These are phyloP conservation scores for Eulacestoma nigropectus DNA, from an alignment of 2,113 vertebrate species.

Conservation along the genomic window DNA sequence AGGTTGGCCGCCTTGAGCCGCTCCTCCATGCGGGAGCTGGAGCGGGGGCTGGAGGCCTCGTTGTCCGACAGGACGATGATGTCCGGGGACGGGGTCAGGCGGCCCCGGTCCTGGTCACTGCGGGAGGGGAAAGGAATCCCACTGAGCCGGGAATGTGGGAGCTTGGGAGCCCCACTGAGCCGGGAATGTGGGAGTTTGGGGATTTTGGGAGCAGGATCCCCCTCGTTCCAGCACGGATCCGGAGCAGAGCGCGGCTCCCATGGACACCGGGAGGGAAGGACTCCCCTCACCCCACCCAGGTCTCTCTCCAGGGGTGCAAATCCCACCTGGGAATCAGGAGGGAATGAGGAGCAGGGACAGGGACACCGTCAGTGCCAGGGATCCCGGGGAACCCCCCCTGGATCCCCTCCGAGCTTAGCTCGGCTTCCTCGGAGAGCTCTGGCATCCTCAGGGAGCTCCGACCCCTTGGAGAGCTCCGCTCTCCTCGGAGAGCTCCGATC, in stretches of 20 bases:
- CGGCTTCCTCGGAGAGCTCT: no score
- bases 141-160: accelerated
- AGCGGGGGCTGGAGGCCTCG: conserved; percentile 92
- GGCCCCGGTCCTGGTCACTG: conserved; percentile 85
- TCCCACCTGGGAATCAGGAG: not conserved
- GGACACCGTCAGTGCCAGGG: no score
- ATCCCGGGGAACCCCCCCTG: no score
- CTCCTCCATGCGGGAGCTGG: conserved; percentile 87
- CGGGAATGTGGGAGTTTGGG: not conserved
- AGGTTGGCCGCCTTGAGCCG: conserved; percentile 87
- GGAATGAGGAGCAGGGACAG: not conserved
- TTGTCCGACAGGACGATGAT: conserved; percentile 96
- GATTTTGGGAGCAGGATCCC: not conserved
- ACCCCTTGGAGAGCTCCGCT: no score
- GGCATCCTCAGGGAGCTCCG: no score
- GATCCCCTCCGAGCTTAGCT: no score
- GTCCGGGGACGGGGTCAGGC: conserved; percentile 90
- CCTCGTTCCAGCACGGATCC: not conserved
- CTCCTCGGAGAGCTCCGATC: no score
- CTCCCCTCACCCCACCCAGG: not conserved
- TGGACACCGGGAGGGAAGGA: not conserved
- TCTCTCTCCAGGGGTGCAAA: not conserved
- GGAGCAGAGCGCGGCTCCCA: accelerated
- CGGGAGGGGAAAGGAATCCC: not conserved
- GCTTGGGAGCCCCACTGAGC: no score